Conservation (phyloP, 2,797 vertebrate genomes). For the Sebastiscus albofasciatus region DNA sequence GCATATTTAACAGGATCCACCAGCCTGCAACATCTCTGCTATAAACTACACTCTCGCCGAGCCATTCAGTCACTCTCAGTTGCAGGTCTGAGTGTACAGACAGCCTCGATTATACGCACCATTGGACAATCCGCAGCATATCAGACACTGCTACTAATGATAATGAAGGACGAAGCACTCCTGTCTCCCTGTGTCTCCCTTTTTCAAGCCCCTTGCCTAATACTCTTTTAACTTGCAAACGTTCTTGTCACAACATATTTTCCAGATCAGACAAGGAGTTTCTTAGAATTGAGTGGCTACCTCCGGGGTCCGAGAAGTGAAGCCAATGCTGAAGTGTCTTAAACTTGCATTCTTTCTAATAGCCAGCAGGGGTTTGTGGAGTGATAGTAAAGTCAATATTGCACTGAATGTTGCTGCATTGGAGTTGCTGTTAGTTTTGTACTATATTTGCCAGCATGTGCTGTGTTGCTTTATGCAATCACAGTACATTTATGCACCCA, state of each 20-base stretch:
- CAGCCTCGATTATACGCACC: constrained; percentile 71
- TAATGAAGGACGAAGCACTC: constrained; percentile 67
- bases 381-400: not conserved
- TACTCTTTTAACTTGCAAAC: constrained; percentile 28
- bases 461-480: not conserved
- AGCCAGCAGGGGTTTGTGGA: not conserved
- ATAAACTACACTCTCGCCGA: constrained; percentile 40
- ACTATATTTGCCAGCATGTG: not conserved
- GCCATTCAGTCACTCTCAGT: constrained; percentile 52
- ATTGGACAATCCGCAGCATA: constrained; percentile 61
- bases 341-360: not conserved
- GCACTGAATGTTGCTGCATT: not conserved
- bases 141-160: constrained; percentile 68
- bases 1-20: constrained; percentile 72
- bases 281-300: not conserved
- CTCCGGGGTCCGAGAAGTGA: not conserved
- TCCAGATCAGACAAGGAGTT: constrained; percentile 2
- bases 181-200: constrained; percentile 28
- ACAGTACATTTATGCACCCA: not conserved
- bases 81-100: constrained; percentile 57
- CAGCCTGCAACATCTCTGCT: constrained; percentile 50
- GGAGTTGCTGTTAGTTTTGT: not conserved
- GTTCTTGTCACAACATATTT: constrained; percentile 30
- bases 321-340: not conserved
- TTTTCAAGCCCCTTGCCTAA: constrained; percentile 14